phyloP scores from a whole-genome alignment of 2,888 invertebrate species.

The Eristalis pertinax region DNA sequence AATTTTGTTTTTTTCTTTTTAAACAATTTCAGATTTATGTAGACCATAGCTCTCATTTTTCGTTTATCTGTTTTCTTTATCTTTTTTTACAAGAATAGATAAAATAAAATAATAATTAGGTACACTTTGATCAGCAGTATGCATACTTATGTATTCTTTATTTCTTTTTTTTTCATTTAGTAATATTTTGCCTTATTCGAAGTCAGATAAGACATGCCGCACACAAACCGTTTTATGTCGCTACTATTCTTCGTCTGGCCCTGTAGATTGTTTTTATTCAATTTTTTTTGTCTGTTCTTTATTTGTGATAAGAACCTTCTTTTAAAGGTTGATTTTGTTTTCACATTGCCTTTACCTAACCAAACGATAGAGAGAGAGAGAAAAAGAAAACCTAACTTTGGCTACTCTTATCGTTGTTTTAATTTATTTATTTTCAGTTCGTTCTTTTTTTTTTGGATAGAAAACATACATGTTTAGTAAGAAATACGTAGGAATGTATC shows the following conservation, averaged over 20 bases:
- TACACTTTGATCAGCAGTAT: slow-evolving; percentile 52
- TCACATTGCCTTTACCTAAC: slow-evolving; percentile 23
- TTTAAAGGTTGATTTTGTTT: slow-evolving; percentile 21
- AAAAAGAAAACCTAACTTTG: not conserved
- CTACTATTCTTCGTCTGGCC: slow-evolving; percentile 41
- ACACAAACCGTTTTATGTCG: slow-evolving; percentile 2
- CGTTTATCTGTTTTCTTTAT: slow-evolving; percentile 62
- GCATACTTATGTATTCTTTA: slow-evolving; percentile 4
- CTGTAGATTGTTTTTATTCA: slow-evolving; percentile 52
- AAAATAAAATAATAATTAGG: slow-evolving; percentile 62
- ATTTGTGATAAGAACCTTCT: slow-evolving; percentile 48
- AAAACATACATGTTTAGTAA: slow-evolving; percentile 44
- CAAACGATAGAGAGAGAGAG: not conserved
- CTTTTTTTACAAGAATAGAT: slow-evolving; percentile 51
- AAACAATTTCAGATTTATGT: not conserved
- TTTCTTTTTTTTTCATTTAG: not conserved
- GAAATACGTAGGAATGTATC: slow-evolving; percentile 44
- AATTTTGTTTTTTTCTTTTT: not conserved
- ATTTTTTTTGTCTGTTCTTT: slow-evolving; percentile 26
- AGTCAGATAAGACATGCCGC: slow-evolving; percentile 44
- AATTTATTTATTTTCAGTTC: not conserved
- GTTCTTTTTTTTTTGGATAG: slow-evolving; percentile 36
- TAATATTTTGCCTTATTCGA: slow-evolving; percentile 14
- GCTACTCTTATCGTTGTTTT: slow-evolving; percentile 48
- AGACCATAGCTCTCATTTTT: slow-evolving; percentile 30